Percentiles rank a stretch among this genome's conserved stretches.
Conservation (phyloP, 2,113 vertebrate species). For the Engystomops pustulosus region DNA sequence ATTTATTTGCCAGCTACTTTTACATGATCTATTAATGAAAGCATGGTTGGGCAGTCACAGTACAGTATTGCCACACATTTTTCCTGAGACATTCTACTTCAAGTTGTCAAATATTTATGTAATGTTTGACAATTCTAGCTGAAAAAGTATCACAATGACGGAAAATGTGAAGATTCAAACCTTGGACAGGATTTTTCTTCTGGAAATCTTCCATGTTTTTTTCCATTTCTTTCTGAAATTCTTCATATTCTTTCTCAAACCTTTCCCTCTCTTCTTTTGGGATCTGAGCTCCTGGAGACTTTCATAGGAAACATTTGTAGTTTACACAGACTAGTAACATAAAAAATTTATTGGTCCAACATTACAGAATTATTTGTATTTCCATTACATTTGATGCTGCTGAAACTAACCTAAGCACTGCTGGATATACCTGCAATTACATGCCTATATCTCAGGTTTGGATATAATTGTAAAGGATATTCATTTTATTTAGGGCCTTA, state of each 20-base stretch:
- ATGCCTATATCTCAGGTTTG: too few species aligned
- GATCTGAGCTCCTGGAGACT: slow-evolving; percentile 50
- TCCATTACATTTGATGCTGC: too few species aligned
- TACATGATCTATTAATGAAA: neutral
- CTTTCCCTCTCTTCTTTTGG: slow-evolving; percentile 57
- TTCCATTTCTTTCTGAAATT: slow-evolving; percentile 59
- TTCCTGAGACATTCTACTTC: too few species aligned
- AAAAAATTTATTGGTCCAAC: neutral
- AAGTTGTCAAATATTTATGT: too few species aligned
- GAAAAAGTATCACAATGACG: too few species aligned
- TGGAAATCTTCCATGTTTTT: slow-evolving; percentile 19
- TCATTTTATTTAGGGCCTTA: too few species aligned
- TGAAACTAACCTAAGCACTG: neutral
- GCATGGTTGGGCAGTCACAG: too few species aligned
- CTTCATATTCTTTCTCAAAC: slow-evolving; percentile 61
- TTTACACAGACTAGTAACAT: neutral
- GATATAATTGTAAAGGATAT: too few species aligned
- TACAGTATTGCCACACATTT: too few species aligned
- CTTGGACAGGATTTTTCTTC: slow-evolving; percentile 47
- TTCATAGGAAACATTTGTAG: neutral
- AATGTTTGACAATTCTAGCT: too few species aligned
- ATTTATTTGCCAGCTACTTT: neutral
- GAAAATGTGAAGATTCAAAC: slow-evolving; percentile 34
- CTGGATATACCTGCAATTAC: too few species aligned
- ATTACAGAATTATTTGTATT: too few species aligned